Percentiles rank a stretch among this genome's conserved stretches.
Conservation (phyloP, 2,113 vertebrate genomes). For the Crotophaga sulcirostris region DNA sequence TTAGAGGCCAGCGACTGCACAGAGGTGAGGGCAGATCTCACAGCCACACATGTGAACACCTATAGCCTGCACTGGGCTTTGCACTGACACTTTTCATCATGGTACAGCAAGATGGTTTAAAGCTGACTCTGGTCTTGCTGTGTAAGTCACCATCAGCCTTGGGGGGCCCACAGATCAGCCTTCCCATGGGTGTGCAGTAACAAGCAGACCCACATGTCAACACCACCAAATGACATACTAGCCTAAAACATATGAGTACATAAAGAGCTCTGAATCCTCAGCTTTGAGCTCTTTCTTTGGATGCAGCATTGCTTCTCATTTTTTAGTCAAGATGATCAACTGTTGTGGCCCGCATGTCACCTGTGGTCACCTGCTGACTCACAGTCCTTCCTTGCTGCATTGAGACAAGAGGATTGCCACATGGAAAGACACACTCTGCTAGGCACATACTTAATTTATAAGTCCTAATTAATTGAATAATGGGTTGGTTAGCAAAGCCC, state of each 20-base stretch:
- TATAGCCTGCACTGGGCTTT: neutral
- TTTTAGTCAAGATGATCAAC: rapidly evolving
- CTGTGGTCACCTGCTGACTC: neutral
- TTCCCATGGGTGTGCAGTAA: neutral
- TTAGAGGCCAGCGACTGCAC: neutral
- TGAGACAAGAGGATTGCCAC: neutral
- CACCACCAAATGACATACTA: neutral
- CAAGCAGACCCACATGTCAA: neutral
- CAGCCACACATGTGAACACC: neutral
- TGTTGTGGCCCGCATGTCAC: neutral
- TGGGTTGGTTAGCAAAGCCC: neutral
- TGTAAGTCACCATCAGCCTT: neutral
- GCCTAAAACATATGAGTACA: neutral
- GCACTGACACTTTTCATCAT: rapidly evolving
- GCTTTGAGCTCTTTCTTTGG: neutral
- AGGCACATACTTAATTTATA: constrained; percentile 18
- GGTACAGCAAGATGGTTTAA: neutral
- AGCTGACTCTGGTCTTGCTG: neutral
- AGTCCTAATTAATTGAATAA: constrained; percentile 18
- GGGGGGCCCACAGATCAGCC: neutral
- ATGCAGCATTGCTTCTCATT: neutral
- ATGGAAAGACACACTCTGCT: neutral
- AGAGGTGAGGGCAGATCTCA: neutral
- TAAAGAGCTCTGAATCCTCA: neutral
- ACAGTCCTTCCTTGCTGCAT: neutral